Percentiles rank a stretch among this genome's conserved stretches.
Evolutionary conservation across 1,140 invertebrate genomes (phyloP).

Genomic region (Drosophila willistoni): DNA sequence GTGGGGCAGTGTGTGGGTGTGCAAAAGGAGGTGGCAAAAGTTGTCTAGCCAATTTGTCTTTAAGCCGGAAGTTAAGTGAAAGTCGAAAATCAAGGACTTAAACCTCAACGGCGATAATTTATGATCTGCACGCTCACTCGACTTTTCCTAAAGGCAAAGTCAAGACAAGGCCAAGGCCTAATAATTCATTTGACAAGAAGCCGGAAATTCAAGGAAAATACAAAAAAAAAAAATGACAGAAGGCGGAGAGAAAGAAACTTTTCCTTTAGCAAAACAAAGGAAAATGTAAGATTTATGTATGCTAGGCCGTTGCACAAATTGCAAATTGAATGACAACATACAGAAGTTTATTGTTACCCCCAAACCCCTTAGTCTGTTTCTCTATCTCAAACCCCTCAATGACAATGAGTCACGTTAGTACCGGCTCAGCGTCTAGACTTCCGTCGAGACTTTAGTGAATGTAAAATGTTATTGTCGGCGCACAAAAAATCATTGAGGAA

Average conservation of each 20-base stretch:
- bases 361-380: not conserved
- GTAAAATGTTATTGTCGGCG: constrained; percentile 45
- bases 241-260: not conserved
- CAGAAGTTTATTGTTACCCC: not conserved
- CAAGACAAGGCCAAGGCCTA: not conserved
- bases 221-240: constrained; percentile 20
- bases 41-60: constrained; percentile 43
- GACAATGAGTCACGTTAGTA: constrained; percentile 39
- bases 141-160: not conserved
- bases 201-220: constrained; percentile 77
- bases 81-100: constrained; percentile 30
- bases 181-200: constrained; percentile 47
- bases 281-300: constrained; percentile 56
- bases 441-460: constrained; percentile 67
- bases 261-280: not conserved
- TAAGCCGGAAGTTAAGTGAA: constrained; percentile 39
- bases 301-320: constrained; percentile 53
- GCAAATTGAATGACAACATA: constrained; percentile 67
- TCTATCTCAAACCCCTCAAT: not conserved
- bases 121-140: constrained; percentile 29
- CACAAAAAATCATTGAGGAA: constrained; percentile 22
- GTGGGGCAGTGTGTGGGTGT: not conserved
- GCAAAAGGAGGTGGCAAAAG: not conserved
- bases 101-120: constrained; percentile 44
- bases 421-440: constrained; percentile 70